Conservation (phyloP, 2,797 vertebrate species). For the Tympanoctomys barrerae region DNA sequence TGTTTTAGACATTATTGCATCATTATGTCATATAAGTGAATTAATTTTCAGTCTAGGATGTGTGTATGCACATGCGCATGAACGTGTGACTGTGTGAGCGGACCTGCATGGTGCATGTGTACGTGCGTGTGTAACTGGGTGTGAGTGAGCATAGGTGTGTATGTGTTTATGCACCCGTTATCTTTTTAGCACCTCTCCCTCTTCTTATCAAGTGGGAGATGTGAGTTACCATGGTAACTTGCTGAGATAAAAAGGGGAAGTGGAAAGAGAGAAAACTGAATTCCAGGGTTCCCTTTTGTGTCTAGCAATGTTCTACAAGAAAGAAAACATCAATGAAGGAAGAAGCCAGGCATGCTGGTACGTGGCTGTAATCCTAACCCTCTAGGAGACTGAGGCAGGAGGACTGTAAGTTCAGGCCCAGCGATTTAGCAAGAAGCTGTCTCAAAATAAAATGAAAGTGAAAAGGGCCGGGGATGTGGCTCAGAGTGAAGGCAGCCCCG, state of each 20-base stretch:
- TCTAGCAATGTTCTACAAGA: neutral
- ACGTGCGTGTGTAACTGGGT: neutral
- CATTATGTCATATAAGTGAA: neutral
- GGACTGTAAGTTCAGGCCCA: neutral
- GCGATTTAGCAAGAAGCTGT: neutral
- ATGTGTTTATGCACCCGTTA: too few relatives aligned
- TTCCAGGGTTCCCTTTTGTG: neutral
- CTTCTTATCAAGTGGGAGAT: neutral
- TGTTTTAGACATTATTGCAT: neutral
- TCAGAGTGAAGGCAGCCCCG: neutral
- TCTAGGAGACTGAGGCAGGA: neutral
- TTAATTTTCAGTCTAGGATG: too few relatives aligned
- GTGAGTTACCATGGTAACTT: neutral
- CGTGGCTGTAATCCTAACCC: neutral
- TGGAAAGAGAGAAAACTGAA: neutral
- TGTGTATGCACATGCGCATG: neutral
- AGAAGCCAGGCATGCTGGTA: neutral
- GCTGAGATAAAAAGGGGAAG: neutral
- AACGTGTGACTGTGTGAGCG: neutral
- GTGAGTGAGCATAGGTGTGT: accelerated
- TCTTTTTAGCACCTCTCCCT: neutral
- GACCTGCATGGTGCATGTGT: neutral
- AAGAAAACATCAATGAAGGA: neutral
- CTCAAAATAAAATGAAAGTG: neutral
- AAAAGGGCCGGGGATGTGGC: neutral